phyloP scores from a whole-genome alignment of 2,888 invertebrate species.

The Plutella xylostella region DNA sequence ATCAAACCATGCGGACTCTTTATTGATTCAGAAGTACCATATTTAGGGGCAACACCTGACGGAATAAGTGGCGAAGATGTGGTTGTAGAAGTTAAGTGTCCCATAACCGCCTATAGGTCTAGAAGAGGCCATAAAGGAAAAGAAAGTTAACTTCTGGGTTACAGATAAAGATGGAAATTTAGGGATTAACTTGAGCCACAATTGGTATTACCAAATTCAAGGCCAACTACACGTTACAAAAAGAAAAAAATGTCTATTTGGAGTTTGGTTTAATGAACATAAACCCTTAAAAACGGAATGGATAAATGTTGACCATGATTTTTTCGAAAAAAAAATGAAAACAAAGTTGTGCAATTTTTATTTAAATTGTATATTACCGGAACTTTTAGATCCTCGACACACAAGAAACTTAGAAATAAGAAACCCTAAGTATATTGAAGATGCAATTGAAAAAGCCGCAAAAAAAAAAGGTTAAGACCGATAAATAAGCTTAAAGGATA shows the following conservation, averaged over 20 bases:
- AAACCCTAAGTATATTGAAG: too few relatives aligned
- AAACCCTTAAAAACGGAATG: background rate
- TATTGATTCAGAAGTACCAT: conserved; percentile 13
- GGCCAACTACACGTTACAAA: conserved; percentile 10
- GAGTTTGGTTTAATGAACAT: background rate
- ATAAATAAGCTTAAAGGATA: too few relatives aligned
- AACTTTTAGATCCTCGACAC: conserved; percentile 2
- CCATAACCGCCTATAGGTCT: conserved; percentile 8
- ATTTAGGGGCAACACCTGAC: conserved; percentile 16
- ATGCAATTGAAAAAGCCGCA: too few relatives aligned
- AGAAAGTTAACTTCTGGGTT: conserved; percentile 8
- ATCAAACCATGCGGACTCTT: conserved; percentile 13
- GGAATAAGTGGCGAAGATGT: conserved; percentile 4
- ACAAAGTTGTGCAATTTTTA: background rate
- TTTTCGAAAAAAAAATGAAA: background rate
- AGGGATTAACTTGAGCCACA: background rate
- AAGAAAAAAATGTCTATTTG: background rate
- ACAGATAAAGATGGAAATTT: background rate
- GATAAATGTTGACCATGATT: background rate
- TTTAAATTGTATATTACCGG: background rate
- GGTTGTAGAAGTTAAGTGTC: conserved; percentile 11
- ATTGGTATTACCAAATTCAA: conserved; percentile 10
- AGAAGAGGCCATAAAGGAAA: conserved; percentile 6
- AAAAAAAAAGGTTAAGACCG: too few relatives aligned
- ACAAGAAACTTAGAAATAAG: background rate